Evolutionary conservation across 1,140 invertebrate genomes (phyloP), one percentile per base, ranked within the genome.

Genomic region (Anoplophora glabripennis): DNA sequence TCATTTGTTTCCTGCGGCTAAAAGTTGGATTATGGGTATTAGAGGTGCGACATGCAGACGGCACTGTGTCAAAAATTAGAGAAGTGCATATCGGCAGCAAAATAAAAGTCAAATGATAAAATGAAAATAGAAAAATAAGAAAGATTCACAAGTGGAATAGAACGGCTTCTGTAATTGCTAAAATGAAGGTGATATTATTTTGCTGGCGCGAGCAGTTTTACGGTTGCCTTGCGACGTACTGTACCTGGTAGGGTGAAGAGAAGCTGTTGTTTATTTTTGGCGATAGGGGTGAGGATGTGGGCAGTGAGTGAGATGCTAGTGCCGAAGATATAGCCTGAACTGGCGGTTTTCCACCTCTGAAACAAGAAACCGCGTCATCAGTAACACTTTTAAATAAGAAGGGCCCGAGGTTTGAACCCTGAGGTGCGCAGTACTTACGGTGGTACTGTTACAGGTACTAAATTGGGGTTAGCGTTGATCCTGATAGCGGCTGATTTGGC

Each of bases 401-500:
- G 2, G 38, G 38, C 3, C 11, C 14, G 7, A 40, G 45, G 14
- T 46, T 11, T 46, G 18, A 12, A 7, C 21, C 14, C 12, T 14
- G n/a, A 47, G 12, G 18, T 4, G 1, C 14, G 1, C 14, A 3
- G 49, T 65, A 87, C 88, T 87, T 81, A 93, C 90, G 88, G 87
- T 68, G 87, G 83, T 52, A 92, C 79, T 53, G 89, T 89, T 55
- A 92, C 79, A n/a, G 90, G 90, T 57, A 87, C 82, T 63, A 91
- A 75, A 74, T 88, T 87, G 37, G 86, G 80, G 58, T 84, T 79
- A 37, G 91, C 89, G 55, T 90, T 87, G 74, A 90, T 87, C 74
- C 89, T 86, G 69, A 88, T 84, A 17, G 92, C 92, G 7, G 92
- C 90, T 70, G 93, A 82, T 77, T 92, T 93, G 37, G 94, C 94